These are phyloP conservation scores for Petrocephalus schoutedeni DNA, from an alignment of 2,797 vertebrate genomes.

Conservation along the genomic window DNA sequence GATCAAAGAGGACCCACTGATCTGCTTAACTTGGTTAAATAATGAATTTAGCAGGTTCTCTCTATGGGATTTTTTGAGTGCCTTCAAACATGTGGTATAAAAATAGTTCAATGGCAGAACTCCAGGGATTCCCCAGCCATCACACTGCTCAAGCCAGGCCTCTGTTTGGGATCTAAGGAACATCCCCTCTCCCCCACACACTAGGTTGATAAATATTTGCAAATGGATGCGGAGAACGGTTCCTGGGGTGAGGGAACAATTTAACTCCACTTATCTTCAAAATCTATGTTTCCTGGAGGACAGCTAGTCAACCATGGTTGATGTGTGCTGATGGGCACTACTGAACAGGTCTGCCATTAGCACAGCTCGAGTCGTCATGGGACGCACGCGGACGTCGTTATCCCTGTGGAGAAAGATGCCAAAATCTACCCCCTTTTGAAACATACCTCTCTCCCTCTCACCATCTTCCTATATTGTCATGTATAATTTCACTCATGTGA, in stretches of 20 bases:
- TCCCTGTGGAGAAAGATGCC: neutral
- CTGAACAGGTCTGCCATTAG: conserved; percentile 18
- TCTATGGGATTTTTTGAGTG: conserved; percentile 45
- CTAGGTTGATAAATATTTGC: conserved; percentile 52
- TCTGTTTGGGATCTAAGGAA: conserved; percentile 41
- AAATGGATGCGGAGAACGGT: conserved; percentile 19
- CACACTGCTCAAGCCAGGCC: conserved; percentile 46
- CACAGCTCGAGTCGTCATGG: too few species aligned
- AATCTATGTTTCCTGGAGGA: conserved; percentile 46
- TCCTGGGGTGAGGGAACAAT: conserved; percentile 40
- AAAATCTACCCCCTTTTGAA: neutral
- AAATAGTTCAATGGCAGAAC: conserved; percentile 64
- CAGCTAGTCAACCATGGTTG: conserved; percentile 35
- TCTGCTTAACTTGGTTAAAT: neutral
- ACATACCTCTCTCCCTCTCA: neutral
- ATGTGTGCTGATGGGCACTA: conserved; percentile 34
- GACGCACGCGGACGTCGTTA: too few species aligned
- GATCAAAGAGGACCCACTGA: neutral
- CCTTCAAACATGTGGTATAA: conserved; percentile 39
- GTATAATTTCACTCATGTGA: too few species aligned
- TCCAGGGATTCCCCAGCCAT: conserved; percentile 55
- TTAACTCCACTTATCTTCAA: too few species aligned
- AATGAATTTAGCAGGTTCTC: neutral
- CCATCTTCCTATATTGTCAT: neutral
- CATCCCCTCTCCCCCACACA: conserved; percentile 28